A percentile compares a stretch with the other conserved stretches of the same genome.
Evolutionary conservation across 2,888 invertebrate genomes (phyloP).

Genomic region (Gastracanthus pulcherrimus): DNA sequence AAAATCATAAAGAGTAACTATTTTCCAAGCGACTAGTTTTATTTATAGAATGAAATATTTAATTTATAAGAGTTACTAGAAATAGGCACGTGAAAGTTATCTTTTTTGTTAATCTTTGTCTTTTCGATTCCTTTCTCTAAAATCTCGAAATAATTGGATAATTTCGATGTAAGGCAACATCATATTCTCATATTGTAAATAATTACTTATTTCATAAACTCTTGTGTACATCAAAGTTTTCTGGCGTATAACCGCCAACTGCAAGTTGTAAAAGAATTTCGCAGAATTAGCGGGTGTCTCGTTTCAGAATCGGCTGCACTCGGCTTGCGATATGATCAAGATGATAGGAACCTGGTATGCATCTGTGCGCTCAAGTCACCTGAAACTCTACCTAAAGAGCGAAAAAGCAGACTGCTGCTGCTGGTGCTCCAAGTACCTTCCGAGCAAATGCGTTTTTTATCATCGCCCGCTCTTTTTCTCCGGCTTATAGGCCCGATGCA

Average conservation of each 20-base stretch:
- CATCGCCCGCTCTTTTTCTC: conserved; percentile 53
- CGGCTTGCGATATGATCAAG: conserved; percentile 33
- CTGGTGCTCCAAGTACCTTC: neutral
- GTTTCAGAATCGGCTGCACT: conserved; percentile 23
- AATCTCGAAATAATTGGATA: too few relatives aligned
- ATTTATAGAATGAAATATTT: too few relatives aligned
- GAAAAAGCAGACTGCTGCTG: conserved; percentile 13
- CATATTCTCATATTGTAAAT: too few relatives aligned
- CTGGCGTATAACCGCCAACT: neutral
- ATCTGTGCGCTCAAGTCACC: neutral
- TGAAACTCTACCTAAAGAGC: conserved; percentile 30
- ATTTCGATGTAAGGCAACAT: too few relatives aligned
- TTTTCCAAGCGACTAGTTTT: too few relatives aligned
- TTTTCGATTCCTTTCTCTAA: too few relatives aligned
- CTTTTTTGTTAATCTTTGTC: too few relatives aligned
- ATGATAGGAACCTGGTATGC: conserved; percentile 1
- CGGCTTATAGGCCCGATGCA: conserved; percentile 61
- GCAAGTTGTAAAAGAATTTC: conserved; percentile 17
- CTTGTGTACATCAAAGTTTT: too few relatives aligned
- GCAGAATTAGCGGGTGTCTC: conserved; percentile 14
- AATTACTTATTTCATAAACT: too few relatives aligned
- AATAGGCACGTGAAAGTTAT: too few relatives aligned
- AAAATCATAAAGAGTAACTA: too few relatives aligned
- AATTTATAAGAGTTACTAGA: too few relatives aligned
- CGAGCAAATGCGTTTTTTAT: conserved; percentile 58